These are phyloP conservation scores for Oscheius myriophilus DNA, from an alignment of 2,888 invertebrate species.

Conservation along the genomic window DNA sequence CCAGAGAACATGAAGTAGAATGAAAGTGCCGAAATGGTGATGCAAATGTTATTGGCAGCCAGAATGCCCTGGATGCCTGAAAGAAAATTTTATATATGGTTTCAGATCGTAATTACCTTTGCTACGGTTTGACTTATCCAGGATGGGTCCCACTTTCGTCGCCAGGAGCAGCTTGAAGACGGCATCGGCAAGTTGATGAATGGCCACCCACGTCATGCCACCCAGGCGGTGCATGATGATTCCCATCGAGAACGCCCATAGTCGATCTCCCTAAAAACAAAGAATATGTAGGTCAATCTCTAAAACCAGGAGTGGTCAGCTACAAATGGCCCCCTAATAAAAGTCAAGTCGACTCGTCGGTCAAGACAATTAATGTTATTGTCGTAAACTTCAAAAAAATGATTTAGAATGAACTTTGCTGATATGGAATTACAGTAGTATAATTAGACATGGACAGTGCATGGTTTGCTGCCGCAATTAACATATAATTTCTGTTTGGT, in stretches of 20 bases:
- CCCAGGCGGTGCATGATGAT: conserved; percentile 52
- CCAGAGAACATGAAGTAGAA: conserved; percentile 24
- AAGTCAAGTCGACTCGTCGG: too few species aligned
- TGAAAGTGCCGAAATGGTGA: conserved; percentile 47
- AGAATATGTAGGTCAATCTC: background rate
- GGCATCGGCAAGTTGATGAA: conserved; percentile 51
- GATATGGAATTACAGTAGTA: too few species aligned
- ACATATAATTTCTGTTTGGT: too few species aligned
- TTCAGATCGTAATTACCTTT: conserved; percentile 26
- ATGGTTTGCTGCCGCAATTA: too few species aligned
- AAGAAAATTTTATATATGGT: background rate
- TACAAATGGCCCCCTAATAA: too few species aligned
- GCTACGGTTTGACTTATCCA: conserved; percentile 37
- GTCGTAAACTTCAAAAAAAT: too few species aligned
- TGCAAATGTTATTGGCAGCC: conserved; percentile 52
- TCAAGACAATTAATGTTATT: too few species aligned
- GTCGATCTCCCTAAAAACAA: conserved; percentile 52
- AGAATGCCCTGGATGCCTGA: conserved; percentile 29
- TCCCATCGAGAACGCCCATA: conserved; percentile 57
- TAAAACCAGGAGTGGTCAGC: background rate
- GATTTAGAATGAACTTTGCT: too few species aligned
- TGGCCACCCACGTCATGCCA: conserved; percentile 54
- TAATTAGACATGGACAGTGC: too few species aligned
- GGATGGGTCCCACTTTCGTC: conserved; percentile 29
- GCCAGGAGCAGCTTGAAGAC: conserved; percentile 36